These are phyloP conservation scores for Mesitornis unicolor DNA, from an alignment of 2,113 vertebrate genomes.

Conservation along the genomic window DNA sequence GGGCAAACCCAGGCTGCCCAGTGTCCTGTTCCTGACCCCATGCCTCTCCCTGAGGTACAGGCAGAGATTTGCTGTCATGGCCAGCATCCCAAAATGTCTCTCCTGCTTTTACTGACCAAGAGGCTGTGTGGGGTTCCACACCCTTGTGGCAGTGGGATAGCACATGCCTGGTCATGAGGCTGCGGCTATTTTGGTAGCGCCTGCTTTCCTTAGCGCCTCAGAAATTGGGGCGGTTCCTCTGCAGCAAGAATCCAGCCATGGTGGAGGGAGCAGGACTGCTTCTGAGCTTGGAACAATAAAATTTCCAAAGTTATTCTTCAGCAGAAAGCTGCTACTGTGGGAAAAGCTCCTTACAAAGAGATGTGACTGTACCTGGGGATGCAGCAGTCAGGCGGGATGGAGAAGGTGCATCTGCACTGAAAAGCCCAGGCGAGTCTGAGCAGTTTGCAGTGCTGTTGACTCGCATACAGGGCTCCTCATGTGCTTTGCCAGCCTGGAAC, in stretches of 20 bases:
- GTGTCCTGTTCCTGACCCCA: not conserved
- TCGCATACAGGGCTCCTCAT: fast-evolving
- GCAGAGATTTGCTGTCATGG: not conserved
- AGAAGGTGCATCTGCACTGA: not conserved
- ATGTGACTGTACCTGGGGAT: not conserved
- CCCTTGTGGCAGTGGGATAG: not conserved
- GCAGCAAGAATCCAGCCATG: fast-evolving
- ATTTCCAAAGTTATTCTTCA: not conserved
- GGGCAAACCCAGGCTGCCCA: not conserved
- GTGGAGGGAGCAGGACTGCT: not conserved
- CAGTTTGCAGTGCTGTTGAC: not conserved
- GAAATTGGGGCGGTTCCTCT: not conserved
- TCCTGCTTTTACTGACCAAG: not conserved
- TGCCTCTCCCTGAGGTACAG: not conserved
- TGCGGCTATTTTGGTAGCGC: not conserved
- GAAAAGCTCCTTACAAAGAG: not conserved
- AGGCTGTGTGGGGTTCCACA: not conserved
- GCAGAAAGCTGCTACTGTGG: not conserved
- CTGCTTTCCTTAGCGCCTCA: not conserved
- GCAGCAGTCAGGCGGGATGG: fast-evolving
- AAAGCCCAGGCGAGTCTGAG: not conserved
- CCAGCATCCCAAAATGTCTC: not conserved
- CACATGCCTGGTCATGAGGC: not conserved
- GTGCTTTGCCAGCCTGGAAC: not conserved
- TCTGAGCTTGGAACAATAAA: not conserved